A percentile compares a stretch with the other conserved stretches of the same genome.
Conservation (phyloP, 2,888 invertebrate genomes). For the Coenonympha arcania region DNA sequence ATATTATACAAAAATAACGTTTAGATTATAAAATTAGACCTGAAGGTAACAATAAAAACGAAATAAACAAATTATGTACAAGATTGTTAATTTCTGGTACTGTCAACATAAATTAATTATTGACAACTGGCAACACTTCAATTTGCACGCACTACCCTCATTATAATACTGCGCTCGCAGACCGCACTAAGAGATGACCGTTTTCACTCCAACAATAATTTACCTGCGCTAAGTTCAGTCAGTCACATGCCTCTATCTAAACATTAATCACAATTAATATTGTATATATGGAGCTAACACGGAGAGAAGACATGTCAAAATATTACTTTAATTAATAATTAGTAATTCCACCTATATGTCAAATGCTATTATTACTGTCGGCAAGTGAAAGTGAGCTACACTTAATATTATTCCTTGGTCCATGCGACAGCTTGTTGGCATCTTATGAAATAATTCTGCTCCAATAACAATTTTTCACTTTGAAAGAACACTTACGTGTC, state of each 20-base stretch:
- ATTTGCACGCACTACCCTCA: conserved; percentile 40
- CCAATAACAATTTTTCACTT: conserved; percentile 37
- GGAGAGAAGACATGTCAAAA: conserved; percentile 59
- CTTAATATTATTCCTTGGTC: conserved; percentile 68
- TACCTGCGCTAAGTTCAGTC: conserved; percentile 62
- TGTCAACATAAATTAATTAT: conserved; percentile 6
- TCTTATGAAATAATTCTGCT: conserved; percentile 52
- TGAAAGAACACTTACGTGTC: conserved; percentile 14
- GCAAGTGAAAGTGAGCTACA: conserved; percentile 65
- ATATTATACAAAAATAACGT: too few species aligned
- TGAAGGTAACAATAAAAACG: too few species aligned
- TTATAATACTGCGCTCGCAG: conserved; percentile 54
- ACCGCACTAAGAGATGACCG: conserved; percentile 19
- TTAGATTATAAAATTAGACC: too few species aligned
- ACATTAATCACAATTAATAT: conserved; percentile 56
- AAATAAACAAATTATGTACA: too few species aligned
- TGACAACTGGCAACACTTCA: neutral
- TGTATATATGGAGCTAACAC: conserved; percentile 66
- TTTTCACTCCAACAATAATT: conserved; percentile 19
- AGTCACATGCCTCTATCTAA: conserved; percentile 55
- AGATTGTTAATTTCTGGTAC: too few species aligned
- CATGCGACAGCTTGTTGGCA: conserved; percentile 68
- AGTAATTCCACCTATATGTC: conserved; percentile 33
- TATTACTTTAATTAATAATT: conserved; percentile 32
- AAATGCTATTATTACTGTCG: conserved; percentile 59